Base-by-base conservation (phyloP, 1,140 invertebrate genomes). In the Wiebesia pumilae region DNA sequence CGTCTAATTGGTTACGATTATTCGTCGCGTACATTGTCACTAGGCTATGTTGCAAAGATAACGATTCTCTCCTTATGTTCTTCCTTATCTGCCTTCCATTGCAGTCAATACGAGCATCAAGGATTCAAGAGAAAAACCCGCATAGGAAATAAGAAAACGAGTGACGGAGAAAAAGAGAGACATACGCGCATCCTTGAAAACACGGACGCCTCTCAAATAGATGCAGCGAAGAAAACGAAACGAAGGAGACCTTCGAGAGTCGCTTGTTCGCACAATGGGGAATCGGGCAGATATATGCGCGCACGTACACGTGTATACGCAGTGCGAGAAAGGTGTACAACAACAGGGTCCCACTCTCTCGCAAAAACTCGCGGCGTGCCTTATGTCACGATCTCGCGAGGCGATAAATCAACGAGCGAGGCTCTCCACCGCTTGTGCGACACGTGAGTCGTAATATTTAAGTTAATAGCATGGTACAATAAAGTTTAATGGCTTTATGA, bases 401-500 rank as follows among this genome's bases (percentile, higher is more conserved):
- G 84, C 87, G 87, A 91, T 91, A 91, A 91, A 91, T 91, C 90
- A 90, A 86, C 83, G 30, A 80, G 87, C 89, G 90, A 90, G 91
- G 89, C 89, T 87, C 62, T 81, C 79, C 62, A 38, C 38, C 65
- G 65, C 40, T 35, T 58, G 79, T 67, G 89, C 91, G 92, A 92
- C 92, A 91, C 91, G 91, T 90, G 90, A 92, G 91, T 91, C 91
- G 91, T 92, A 92, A 92, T 92, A 92, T 92, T 92, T 92, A 92
- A 92, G 90, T 92, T 91, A 92, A 92, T 92, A 90, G 90, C 90
- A 90, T 88, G 88, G 89, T 90, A 91, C 90, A 92, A 92, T 92
- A 92, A 92, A 92, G 90, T 92, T 87, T 92, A 92, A 92, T 92
- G 89, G 91, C 90, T 92, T 92, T 91, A 91, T 92, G 91, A 92